phyloP scores from a whole-genome alignment of 37 sponge, comb jelly and placozoan genomes.

The Lycopodina hypogea region DNA sequence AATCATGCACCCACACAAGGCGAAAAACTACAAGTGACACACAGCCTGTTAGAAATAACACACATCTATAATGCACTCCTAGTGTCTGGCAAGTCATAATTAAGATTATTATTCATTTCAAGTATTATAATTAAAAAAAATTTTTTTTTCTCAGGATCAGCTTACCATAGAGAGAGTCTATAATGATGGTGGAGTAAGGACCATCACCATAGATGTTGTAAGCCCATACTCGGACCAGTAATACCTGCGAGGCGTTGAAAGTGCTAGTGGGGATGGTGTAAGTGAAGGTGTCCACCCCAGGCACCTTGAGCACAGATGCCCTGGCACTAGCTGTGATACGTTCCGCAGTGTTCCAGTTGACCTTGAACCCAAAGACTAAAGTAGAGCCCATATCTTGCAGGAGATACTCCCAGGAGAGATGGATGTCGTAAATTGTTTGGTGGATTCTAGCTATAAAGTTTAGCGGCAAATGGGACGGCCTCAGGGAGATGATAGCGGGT shows the following conservation, averaged over 20 bases:
- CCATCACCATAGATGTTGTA: constrained; percentile 16
- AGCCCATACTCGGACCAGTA: constrained; percentile 1
- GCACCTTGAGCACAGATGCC: background rate
- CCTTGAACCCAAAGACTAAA: constrained; percentile 31
- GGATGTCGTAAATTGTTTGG: too few relatives aligned
- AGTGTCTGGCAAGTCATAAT: too few relatives aligned
- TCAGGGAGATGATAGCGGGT: background rate
- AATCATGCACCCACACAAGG: too few relatives aligned
- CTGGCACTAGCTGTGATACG: background rate
- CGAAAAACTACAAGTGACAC: too few relatives aligned
- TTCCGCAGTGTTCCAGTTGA: constrained; percentile 39
- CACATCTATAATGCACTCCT: too few relatives aligned
- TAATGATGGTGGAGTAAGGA: background rate
- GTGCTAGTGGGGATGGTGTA: background rate
- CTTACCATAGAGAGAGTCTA: background rate
- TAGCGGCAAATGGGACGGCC: too few relatives aligned
- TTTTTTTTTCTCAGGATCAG: too few relatives aligned
- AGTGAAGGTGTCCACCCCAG: background rate
- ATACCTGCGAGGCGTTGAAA: background rate
- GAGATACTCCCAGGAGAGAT: background rate
- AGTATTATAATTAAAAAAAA: too few relatives aligned
- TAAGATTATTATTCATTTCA: too few relatives aligned
- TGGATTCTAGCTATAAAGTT: too few relatives aligned
- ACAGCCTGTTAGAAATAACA: too few relatives aligned
- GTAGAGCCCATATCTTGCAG: background rate